A percentile compares a stretch with the other conserved stretches of the same genome.
Evolutionary conservation across 2,888 invertebrate genomes (phyloP).

Genomic region (Cheilosia grossa): DNA sequence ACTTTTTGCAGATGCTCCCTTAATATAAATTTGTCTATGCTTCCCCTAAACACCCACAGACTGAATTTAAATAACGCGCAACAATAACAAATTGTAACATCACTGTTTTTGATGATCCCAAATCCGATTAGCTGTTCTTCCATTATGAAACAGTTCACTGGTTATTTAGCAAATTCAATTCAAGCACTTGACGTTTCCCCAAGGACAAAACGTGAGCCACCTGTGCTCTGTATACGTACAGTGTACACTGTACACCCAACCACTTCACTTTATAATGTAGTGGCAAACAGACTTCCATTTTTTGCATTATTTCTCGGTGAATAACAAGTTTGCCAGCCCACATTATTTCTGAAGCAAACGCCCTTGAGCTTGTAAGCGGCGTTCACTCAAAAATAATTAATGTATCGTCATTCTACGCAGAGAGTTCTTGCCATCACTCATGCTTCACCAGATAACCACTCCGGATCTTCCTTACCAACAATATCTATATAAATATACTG

Average conservation of each 20-base stretch:
- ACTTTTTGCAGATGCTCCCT: too few species aligned
- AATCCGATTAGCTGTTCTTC: too few species aligned
- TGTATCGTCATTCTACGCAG: slow-evolving; percentile 40
- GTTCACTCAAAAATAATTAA: slow-evolving; percentile 65
- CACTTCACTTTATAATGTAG: slow-evolving; percentile 31
- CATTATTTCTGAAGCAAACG: slow-evolving; percentile 70
- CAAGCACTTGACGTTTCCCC: slow-evolving; percentile 36
- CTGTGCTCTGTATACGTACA: neutral
- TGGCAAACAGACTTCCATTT: neutral
- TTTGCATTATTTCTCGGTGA: neutral
- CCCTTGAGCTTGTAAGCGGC: slow-evolving; percentile 32
- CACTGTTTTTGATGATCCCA: too few species aligned
- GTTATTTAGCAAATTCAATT: neutral
- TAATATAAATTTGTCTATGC: too few species aligned
- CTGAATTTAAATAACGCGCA: too few species aligned
- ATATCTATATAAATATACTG: neutral
- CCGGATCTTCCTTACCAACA: slow-evolving; percentile 4
- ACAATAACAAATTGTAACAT: too few species aligned
- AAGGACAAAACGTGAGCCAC: slow-evolving; percentile 31
- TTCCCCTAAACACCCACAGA: too few species aligned
- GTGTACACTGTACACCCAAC: neutral
- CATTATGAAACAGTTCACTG: neutral
- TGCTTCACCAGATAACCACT: slow-evolving; percentile 11
- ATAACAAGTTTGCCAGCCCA: slow-evolving; percentile 20
- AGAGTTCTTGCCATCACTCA: slow-evolving; percentile 30